Evolutionary conservation across 2,797 vertebrate species (phyloP).

Genomic region (Helostoma temminkii): DNA sequence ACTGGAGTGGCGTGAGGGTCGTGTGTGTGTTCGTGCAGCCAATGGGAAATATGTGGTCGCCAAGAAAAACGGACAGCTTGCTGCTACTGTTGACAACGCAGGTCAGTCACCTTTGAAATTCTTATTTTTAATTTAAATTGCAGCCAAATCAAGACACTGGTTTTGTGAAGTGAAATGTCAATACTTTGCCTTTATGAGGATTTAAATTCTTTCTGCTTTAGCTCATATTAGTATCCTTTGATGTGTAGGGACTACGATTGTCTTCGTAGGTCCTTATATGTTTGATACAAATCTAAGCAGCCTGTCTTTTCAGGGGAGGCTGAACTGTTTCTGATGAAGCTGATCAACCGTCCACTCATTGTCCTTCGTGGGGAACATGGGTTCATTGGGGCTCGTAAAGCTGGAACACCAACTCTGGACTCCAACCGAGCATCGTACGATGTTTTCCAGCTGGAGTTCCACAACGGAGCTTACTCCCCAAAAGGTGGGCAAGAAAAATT

Average conservation of each 20-base stretch:
- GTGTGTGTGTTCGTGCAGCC: slow-evolving; percentile 90
- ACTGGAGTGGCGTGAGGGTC: slow-evolving; percentile 92
- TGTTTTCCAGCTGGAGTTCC: slow-evolving; percentile 94
- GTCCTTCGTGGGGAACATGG: slow-evolving; percentile 95
- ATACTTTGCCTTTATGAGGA: too few relatives aligned
- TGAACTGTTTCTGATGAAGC: slow-evolving; percentile 94
- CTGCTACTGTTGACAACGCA: slow-evolving; percentile 90
- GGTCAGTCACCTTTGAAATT: slow-evolving; percentile 79
- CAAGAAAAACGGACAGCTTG: slow-evolving; percentile 97
- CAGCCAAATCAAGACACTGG: not conserved
- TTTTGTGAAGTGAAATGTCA: slow-evolving; percentile 1
- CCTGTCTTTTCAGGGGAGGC: slow-evolving; percentile 84
- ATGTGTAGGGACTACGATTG: not conserved
- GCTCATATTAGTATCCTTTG: not conserved
- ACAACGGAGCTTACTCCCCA: slow-evolving; percentile 91
- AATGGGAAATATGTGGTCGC: slow-evolving; percentile 94
- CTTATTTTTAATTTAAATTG: not conserved
- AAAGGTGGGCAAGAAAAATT: slow-evolving; percentile 85
- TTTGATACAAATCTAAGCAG: not conserved
- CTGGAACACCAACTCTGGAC: slow-evolving; percentile 89
- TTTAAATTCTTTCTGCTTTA: too few relatives aligned
- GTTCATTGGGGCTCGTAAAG: slow-evolving; percentile 94
- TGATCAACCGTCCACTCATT: slow-evolving; percentile 96
- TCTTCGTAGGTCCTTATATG: not conserved
- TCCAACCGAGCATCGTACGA: slow-evolving; percentile 95